phyloP scores from a whole-genome alignment of 2,797 vertebrate species.

The Aplochiton taeniatus region DNA sequence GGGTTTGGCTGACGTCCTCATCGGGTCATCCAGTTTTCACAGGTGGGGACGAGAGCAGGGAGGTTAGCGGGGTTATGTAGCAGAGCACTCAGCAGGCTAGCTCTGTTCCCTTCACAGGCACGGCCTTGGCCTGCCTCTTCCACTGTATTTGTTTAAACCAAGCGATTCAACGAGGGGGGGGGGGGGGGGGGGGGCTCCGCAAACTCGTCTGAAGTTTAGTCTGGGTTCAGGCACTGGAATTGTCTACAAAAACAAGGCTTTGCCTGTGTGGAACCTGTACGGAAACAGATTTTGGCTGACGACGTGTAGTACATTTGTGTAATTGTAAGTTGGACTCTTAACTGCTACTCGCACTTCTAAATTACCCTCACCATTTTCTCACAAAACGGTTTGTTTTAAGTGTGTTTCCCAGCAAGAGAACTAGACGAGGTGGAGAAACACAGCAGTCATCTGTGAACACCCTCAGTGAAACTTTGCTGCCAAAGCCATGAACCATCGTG shows the following conservation, averaged over 20 bases:
- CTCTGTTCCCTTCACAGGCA: constrained; percentile 22
- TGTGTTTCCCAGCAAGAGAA: too few species aligned
- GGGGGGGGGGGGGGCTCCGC: constrained; percentile 31
- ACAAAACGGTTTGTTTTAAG: background rate
- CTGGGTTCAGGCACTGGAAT: constrained; percentile 53
- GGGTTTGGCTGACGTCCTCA: constrained; percentile 36
- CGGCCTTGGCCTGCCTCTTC: constrained; percentile 47
- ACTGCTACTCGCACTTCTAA: background rate
- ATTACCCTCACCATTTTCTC: background rate
- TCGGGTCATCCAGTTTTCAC: constrained; percentile 44
- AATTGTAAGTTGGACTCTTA: constrained; percentile 29
- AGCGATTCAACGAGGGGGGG: constrained; percentile 14
- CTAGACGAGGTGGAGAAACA: too few species aligned
- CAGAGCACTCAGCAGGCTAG: constrained; percentile 11
- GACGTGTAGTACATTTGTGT: constrained; percentile 9
- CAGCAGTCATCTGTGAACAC: too few species aligned
- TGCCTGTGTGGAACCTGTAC: constrained; percentile 20
- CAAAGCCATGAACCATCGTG: too few species aligned
- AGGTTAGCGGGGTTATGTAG: constrained; percentile 2
- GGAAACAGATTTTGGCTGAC: constrained; percentile 33
- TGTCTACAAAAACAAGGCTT: constrained; percentile 45
- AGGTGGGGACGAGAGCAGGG: constrained; percentile 51
- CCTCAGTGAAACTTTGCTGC: too few species aligned
- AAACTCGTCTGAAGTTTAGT: constrained; percentile 64
- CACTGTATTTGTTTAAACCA: constrained; percentile 64